Conservation (phyloP, 2,113 vertebrate species). For the Coptodon bakossiorum region DNA sequence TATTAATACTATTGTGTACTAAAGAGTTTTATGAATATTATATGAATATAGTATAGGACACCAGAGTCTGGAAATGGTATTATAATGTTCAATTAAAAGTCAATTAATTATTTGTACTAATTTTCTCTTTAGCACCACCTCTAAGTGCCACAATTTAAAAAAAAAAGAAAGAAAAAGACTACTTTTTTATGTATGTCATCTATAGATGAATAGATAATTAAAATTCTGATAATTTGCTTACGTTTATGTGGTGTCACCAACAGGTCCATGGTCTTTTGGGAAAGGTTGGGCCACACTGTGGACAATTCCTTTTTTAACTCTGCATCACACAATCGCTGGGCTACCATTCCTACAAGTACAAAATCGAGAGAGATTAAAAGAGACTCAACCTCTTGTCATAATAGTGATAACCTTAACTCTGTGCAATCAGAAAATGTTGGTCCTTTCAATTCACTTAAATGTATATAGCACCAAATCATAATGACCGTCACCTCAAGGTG, state of each 20-base stretch:
- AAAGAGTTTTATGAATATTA: not conserved
- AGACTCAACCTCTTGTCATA: not conserved
- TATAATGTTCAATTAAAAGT: not conserved
- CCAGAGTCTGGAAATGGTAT: not conserved
- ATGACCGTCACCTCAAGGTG: not conserved
- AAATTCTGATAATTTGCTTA: slow-evolving; percentile 36
- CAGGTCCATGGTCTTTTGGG: slow-evolving; percentile 89
- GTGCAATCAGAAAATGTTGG: not conserved
- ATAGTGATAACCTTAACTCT: not conserved
- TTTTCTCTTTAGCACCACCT: not conserved
- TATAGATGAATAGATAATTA: not conserved
- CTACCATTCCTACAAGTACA: slow-evolving; percentile 74
- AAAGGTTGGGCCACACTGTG: slow-evolving; percentile 89
- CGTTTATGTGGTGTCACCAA: slow-evolving; percentile 93
- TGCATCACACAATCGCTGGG: slow-evolving; percentile 85
- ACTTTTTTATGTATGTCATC: not conserved
- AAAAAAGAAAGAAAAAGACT: not conserved
- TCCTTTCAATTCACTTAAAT: not conserved
- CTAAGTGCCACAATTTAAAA: not conserved
- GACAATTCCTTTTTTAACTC: slow-evolving; percentile 89
- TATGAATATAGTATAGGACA: not conserved
- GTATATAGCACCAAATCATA: not conserved
- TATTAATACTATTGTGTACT: not conserved
- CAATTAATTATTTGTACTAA: not conserved
- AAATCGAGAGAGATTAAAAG: not conserved